Evolutionary conservation across 2,888 invertebrate genomes (phyloP).

Genomic region (Omphaloscelis lunosa): DNA sequence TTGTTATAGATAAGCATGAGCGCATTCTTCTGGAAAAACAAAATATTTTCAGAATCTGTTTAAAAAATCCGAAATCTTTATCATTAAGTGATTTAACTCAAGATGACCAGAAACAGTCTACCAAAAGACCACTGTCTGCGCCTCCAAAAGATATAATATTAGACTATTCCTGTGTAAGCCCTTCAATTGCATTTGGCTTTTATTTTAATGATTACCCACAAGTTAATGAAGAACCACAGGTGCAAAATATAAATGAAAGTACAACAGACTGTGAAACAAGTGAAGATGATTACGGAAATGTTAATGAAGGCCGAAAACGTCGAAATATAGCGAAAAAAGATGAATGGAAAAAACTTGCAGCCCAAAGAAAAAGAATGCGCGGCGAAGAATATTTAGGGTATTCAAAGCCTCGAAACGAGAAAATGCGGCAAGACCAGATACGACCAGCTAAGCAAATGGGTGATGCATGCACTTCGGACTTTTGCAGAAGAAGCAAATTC

Average conservation of each 20-base stretch:
- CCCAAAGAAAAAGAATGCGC: not conserved
- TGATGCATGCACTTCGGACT: not conserved
- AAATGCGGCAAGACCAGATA: constrained; percentile 1
- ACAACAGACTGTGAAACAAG: constrained; percentile 12
- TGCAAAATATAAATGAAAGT: constrained; percentile 3
- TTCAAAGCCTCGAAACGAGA: not conserved
- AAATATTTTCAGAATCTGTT: too few relatives aligned
- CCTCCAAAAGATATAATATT: too few relatives aligned
- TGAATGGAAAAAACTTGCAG: not conserved
- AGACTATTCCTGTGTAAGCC: too few relatives aligned
- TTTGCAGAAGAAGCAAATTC: constrained; percentile 1
- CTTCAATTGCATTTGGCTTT: too few relatives aligned
- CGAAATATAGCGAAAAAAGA: not conserved
- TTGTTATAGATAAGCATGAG: too few relatives aligned
- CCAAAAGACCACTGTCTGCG: too few relatives aligned
- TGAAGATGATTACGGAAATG: constrained; percentile 6
- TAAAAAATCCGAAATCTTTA: too few relatives aligned
- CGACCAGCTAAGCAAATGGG: not conserved
- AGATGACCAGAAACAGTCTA: too few relatives aligned
- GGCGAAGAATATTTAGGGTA: constrained; percentile 2
- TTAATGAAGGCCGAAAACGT: constrained; percentile 8
- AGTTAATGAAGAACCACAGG: too few relatives aligned
- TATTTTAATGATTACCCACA: too few relatives aligned
- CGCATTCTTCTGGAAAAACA: too few relatives aligned
- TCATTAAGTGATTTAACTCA: too few relatives aligned